These are phyloP conservation scores for Drosophila nannoptera DNA, from an alignment of 1,140 invertebrate species.

Conservation along the genomic window DNA sequence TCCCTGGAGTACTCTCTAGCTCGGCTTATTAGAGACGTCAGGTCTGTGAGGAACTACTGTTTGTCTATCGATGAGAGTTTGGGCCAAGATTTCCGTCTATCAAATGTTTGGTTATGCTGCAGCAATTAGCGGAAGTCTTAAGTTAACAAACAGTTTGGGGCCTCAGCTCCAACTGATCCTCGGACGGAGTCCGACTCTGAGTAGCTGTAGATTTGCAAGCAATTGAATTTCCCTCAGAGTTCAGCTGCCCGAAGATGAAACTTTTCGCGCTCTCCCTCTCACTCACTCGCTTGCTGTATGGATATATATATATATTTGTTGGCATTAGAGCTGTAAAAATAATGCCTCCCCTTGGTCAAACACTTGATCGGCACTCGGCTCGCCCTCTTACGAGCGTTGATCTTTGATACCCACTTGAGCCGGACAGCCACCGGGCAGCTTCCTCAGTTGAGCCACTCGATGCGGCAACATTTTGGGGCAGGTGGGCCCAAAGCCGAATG, in stretches of 20 bases:
- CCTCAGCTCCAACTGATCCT: too few species aligned
- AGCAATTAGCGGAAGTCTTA: too few species aligned
- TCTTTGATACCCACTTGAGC: slow-evolving; percentile 66
- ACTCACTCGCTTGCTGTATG: too few species aligned
- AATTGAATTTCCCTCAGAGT: neutral
- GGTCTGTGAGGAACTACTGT: too few species aligned
- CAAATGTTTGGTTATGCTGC: too few species aligned
- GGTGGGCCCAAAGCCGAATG: slow-evolving; percentile 17
- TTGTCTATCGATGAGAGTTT: too few species aligned
- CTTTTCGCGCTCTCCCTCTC: neutral
- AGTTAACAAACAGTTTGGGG: too few species aligned
- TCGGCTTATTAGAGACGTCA: too few species aligned
- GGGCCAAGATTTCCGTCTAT: too few species aligned
- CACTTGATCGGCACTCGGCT: slow-evolving; percentile 30
- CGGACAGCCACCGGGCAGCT: slow-evolving; percentile 38
- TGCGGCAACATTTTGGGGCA: slow-evolving; percentile 56
- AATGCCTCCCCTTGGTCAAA: slow-evolving; percentile 1
- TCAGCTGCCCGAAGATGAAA: neutral
- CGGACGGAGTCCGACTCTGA: neutral
- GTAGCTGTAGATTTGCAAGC: neutral
- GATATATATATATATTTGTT: neutral
- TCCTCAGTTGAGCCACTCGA: slow-evolving; percentile 58
- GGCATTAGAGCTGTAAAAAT: slow-evolving; percentile 31
- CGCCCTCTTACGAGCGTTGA: slow-evolving; percentile 55
- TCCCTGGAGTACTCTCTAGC: too few species aligned